Conservation (phyloP, 2,797 vertebrate species). For the Huso huso region DNA sequence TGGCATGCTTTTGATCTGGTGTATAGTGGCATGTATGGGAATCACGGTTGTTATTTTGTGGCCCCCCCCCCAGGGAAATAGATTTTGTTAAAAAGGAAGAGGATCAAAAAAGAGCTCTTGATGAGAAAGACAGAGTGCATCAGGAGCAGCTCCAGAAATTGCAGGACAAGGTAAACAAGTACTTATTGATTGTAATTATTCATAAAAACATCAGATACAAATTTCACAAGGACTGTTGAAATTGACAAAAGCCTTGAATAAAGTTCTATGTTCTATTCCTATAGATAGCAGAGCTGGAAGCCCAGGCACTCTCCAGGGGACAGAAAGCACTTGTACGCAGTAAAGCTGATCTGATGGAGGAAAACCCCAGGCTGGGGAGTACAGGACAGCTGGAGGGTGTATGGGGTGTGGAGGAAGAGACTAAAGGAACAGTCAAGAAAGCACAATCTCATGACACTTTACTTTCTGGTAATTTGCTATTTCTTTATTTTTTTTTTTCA, state of each 20-base stretch:
- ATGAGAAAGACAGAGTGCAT: slow-evolving; percentile 74
- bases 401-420: slow-evolving; percentile 29
- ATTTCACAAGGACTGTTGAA: not conserved
- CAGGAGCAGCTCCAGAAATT: slow-evolving; percentile 65
- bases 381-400: slow-evolving; percentile 19
- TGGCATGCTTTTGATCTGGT: too few species aligned
- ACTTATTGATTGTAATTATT: not conserved
- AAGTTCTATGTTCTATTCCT: slow-evolving; percentile 32
- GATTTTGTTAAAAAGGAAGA: slow-evolving; percentile 84
- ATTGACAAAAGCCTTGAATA: too few species aligned
- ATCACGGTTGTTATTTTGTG: slow-evolving; percentile 7
- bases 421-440: slow-evolving; percentile 36
- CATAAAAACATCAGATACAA: not conserved
- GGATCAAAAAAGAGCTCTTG: slow-evolving; percentile 64
- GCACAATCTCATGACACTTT: slow-evolving; percentile 51
- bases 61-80: slow-evolving; percentile 62
- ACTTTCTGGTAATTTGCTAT: slow-evolving; percentile 37
- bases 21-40: too few species aligned
- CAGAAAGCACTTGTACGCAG: slow-evolving; percentile 29
- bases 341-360: slow-evolving; percentile 24
- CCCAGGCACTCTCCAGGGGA: slow-evolving; percentile 41
- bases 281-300: slow-evolving; percentile 64
- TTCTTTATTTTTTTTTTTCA: too few species aligned
- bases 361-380: slow-evolving; percentile 6
- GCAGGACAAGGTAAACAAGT: slow-evolving; percentile 62